Percentiles rank a stretch among this genome's conserved stretches.
Evolutionary conservation across 92 coral and sea anemone species (phyloP).

Genomic region (Actinostola sp.): DNA sequence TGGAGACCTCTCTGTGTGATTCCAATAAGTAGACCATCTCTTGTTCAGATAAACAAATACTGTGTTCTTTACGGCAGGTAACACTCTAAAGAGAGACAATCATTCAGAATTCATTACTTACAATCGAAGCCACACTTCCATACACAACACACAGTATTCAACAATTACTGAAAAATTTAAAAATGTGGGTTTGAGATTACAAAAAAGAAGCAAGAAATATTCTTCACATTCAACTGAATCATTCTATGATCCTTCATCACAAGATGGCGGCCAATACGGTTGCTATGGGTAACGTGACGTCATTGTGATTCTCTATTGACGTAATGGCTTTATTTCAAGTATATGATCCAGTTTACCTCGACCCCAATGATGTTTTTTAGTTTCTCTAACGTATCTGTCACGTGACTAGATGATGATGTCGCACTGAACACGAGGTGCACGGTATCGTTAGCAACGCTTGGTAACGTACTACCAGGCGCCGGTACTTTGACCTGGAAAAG

Average conservation of each 20-base stretch:
- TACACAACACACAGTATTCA: too few species aligned
- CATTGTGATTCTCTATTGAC: too few species aligned
- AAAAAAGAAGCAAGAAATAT: too few species aligned
- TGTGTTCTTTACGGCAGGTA: constrained; percentile 16
- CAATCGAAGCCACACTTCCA: too few species aligned
- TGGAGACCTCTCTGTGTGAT: constrained; percentile 23
- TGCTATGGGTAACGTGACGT: too few species aligned
- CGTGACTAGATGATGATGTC: constrained; percentile 4
- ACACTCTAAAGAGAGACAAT: constrained; percentile 8
- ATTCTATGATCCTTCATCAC: too few species aligned
- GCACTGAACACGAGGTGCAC: constrained; percentile 32
- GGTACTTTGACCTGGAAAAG: constrained; percentile 50
- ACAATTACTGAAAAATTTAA: too few species aligned
- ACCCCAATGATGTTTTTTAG: constrained; percentile 23
- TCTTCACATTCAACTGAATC: too few species aligned
- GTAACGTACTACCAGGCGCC: constrained; percentile 21
- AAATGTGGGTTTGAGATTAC: too few species aligned
- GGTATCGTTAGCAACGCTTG: constrained; percentile 37
- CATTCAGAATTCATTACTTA: too few species aligned
- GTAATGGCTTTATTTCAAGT: too few species aligned
- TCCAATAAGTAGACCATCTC: constrained; percentile 41
- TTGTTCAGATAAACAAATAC: constrained; percentile 36
- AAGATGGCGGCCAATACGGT: too few species aligned
- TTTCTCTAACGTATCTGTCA: constrained; percentile 20
- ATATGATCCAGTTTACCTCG: constrained; percentile 34